Conservation (phyloP, 2,113 vertebrate species). For the Syngnathus scovelli region DNA sequence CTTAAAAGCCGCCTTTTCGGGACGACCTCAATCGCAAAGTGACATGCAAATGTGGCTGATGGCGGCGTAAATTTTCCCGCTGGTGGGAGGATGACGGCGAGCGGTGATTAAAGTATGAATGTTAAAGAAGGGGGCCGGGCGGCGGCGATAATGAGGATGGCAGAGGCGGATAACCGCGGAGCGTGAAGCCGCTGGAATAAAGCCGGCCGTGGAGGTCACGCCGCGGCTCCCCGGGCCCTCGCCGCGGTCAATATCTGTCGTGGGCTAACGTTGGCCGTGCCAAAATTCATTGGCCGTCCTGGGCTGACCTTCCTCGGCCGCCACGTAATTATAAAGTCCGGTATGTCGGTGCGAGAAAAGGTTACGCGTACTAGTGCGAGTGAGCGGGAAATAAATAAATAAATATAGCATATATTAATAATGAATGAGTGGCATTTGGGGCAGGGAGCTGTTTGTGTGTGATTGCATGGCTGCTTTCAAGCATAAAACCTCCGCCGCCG, state of each 20-base stretch:
- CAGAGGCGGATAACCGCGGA: slow-evolving; percentile 65
- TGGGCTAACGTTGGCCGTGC: slow-evolving; percentile 50
- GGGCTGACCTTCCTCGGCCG: slow-evolving; percentile 33
- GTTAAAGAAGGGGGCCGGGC: slow-evolving; percentile 37
- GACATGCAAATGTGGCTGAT: slow-evolving; percentile 74
- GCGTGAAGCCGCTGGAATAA: slow-evolving; percentile 37
- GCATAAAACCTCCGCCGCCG: slow-evolving; percentile 43
- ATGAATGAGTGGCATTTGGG: slow-evolving; percentile 70
- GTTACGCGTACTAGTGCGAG: slow-evolving; percentile 42
- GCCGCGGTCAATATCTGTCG: slow-evolving; percentile 50
- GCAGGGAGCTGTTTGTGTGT: slow-evolving; percentile 33
- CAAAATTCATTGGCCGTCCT: slow-evolving; percentile 59
- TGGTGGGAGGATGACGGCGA: slow-evolving; percentile 53
- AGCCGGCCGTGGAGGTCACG: slow-evolving; percentile 30
- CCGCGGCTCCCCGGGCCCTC: slow-evolving; percentile 26
- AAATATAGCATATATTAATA: slow-evolving; percentile 64
- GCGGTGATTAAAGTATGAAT: slow-evolving; percentile 70
- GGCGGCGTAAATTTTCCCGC: slow-evolving; percentile 67
- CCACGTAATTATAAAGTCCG: slow-evolving; percentile 51
- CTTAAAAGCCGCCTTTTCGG: slow-evolving; percentile 51
- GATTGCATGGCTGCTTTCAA: slow-evolving; percentile 45
- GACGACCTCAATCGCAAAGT: slow-evolving; percentile 71
- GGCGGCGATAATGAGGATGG: slow-evolving; percentile 51
- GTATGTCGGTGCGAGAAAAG: slow-evolving; percentile 47
- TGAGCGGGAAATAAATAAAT: slow-evolving; percentile 53